Conservation (phyloP, 2,888 invertebrate genomes). For the Pardosa pseudoannulata region DNA sequence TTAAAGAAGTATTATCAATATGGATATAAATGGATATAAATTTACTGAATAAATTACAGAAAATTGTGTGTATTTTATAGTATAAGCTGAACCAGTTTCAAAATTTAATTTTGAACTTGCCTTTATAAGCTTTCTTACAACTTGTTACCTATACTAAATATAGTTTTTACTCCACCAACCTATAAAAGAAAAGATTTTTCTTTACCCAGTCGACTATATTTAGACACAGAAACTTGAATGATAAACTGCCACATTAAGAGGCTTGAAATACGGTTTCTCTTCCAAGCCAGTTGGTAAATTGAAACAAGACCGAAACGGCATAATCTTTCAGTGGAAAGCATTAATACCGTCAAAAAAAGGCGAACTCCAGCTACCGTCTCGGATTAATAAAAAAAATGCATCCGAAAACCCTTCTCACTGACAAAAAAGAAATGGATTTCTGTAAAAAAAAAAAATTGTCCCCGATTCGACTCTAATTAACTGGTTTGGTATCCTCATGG, state of each 20-base stretch:
- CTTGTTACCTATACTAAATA: too few relatives aligned
- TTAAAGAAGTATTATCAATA: too few relatives aligned
- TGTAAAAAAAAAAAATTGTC: conserved; percentile 31
- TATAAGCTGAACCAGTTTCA: too few relatives aligned
- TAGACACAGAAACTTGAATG: neutral
- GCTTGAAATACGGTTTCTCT: conserved; percentile 37
- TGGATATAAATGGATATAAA: too few relatives aligned
- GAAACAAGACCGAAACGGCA: conserved; percentile 32
- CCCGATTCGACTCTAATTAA: conserved; percentile 51
- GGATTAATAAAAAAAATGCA: conserved; percentile 6
- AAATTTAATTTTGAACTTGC: too few relatives aligned
- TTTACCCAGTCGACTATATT: neutral
- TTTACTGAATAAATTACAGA: too few relatives aligned
- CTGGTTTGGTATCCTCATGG: conserved; percentile 13
- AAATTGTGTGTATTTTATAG: too few relatives aligned
- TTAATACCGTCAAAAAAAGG: conserved; percentile 16
- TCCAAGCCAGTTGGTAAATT: conserved; percentile 41
- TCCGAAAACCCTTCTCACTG: neutral
- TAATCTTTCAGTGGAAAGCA: conserved; percentile 24
- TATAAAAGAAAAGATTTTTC: too few relatives aligned
- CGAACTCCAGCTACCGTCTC: neutral
- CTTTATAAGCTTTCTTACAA: too few relatives aligned
- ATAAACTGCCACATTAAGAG: conserved; percentile 23
- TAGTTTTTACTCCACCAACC: neutral
- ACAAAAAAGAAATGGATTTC: conserved; percentile 11